A percentile compares a stretch with the other conserved stretches of the same genome.
Conservation (phyloP, 1,140 invertebrate species). For the Papilio polytes region DNA sequence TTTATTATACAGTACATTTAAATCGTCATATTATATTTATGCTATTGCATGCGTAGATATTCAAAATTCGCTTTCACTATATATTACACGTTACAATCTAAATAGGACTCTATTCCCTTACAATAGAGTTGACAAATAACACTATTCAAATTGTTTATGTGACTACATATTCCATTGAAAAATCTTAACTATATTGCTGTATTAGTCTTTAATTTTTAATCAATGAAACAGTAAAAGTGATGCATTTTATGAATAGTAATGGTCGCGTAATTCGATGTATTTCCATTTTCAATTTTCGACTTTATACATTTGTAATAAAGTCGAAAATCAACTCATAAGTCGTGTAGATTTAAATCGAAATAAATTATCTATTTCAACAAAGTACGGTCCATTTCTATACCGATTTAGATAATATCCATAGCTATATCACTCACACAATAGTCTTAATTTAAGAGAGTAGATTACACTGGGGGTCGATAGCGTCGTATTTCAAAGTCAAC, state of each 20-base stretch:
- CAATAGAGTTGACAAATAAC: slow-evolving; percentile 4
- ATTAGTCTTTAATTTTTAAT: slow-evolving; percentile 12
- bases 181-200: not conserved
- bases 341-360: not conserved
- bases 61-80: not conserved
- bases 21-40: not conserved
- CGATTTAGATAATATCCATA: not conserved
- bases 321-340: not conserved
- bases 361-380: not conserved
- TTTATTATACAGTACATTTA: not conserved
- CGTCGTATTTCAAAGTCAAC: not conserved
- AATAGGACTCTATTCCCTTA: slow-evolving; percentile 18
- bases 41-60: slow-evolving; percentile 11
- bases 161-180: not conserved
- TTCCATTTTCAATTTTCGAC: not conserved
- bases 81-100: slow-evolving; percentile 1
- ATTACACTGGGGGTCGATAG: not conserved
- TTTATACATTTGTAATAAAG: not conserved
- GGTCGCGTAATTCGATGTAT: not conserved
- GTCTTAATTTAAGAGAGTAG: not conserved
- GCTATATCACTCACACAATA: slow-evolving; percentile 9
- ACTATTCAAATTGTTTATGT: slow-evolving; percentile 3
- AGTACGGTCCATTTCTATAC: not conserved
- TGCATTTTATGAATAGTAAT: not conserved
- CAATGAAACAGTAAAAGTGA: not conserved